phyloP scores from a whole-genome alignment of 2,797 vertebrate species.

The Emydoidea blandingii region DNA sequence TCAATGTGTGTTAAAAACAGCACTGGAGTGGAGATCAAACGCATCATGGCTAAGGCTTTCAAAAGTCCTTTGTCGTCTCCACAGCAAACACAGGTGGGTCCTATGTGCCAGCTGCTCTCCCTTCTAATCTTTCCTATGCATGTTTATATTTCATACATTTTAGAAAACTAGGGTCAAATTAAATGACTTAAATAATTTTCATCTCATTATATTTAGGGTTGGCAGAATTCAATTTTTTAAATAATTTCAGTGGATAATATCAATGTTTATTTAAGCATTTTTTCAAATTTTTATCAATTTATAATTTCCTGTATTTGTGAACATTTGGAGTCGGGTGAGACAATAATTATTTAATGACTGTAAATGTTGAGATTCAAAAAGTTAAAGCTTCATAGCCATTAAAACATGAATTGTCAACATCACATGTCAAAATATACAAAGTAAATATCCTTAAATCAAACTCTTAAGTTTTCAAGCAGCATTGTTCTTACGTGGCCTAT shows the following conservation, averaged over 20 bases:
- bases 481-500: not conserved
- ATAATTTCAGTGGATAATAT: not conserved
- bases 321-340: not conserved
- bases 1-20: constrained; percentile 98
- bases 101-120: not conserved
- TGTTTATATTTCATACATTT: not conserved
- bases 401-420: not conserved
- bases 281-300: not conserved
- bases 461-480: not conserved
- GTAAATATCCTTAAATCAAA: not conserved
- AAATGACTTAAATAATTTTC: not conserved
- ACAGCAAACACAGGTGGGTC: constrained; percentile 93
- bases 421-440: not conserved
- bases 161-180: not conserved
- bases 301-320: not conserved
- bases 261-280: not conserved
- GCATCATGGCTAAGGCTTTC: constrained; percentile 98
- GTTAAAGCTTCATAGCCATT: not conserved
- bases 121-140: not conserved
- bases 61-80: constrained; percentile 96
- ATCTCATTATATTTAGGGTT: not conserved
- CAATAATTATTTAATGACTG: not conserved
- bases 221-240: not conserved
- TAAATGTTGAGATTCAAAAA: not conserved
- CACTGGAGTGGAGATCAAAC: constrained; percentile 96